Evolutionary conservation across 2,113 vertebrate species (phyloP), one percentile per base, ranked within the genome.

Genomic region (Dasypus novemcinctus): DNA sequence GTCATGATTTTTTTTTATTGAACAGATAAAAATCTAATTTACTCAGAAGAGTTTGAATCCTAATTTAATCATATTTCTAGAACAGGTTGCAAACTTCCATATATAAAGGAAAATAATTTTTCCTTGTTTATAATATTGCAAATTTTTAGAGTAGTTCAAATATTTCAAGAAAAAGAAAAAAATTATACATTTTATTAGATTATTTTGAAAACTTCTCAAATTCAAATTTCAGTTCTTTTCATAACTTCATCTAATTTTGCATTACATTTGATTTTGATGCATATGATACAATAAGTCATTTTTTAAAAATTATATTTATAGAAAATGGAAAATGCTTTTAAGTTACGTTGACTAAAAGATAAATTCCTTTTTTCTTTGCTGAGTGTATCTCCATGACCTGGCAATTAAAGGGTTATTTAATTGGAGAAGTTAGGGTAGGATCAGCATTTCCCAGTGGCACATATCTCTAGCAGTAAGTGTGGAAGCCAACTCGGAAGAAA

Each of bases 401-500:
- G 97, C 82, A 97, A 69, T 83, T 96, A 98, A 98, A 98, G 98
- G 97, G 98, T 98, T 98, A 98, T 97, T 98, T 95, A 98, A 98
- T 95, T 96, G 96, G 95, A 97, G 95, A 94, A 95, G 96, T 98
- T 98, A 96, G 97, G 97, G 97, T 97, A 72, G 94, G 98, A 98
- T 98, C 98, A 98, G 96, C 96, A 94, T 98, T 98, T 98, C 98
- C 98, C 98, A 98, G 98, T 68, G 98, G 98, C 97, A 95, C 96
- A 92, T 98, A 98, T 98, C 98, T 98, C 97, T 98, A 98, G 97
- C 98, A 98, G 96, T 96, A 98, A 98, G 98, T 98, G 97, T 98
- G 98, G 98, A 98, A 98, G 97, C 98, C 98, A 98, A 97, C 98
- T 98, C 96, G 96, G 98, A 98, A 98, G 98, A 98, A 98, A 99